Conservation (phyloP, 2,797 vertebrate genomes). For the Enteromius radiatus region DNA sequence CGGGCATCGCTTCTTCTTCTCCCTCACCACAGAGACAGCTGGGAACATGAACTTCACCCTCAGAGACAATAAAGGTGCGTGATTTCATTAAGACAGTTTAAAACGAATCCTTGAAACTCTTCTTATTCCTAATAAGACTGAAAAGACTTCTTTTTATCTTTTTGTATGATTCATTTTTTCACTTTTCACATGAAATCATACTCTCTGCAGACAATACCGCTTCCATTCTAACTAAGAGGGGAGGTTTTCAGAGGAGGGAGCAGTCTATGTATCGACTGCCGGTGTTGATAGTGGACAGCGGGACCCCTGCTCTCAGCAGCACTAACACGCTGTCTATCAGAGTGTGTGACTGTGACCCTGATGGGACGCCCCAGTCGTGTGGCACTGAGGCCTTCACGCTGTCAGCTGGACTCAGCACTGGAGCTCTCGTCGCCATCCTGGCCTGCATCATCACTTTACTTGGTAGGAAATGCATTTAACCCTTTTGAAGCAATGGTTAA, state of each 20-base stretch:
- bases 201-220: constrained; percentile 83
- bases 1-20: constrained; percentile 90
- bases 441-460: constrained; percentile 86
- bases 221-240: constrained; percentile 81
- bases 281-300: constrained; percentile 87
- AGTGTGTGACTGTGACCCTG: constrained; percentile 85
- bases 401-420: constrained; percentile 86
- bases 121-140: background rate
- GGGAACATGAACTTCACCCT: constrained; percentile 88
- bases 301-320: constrained; percentile 85
- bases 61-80: constrained; percentile 86
- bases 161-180: constrained; percentile 7
- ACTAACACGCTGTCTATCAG: constrained; percentile 88
- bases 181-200: background rate
- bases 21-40: constrained; percentile 78
- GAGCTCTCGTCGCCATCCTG: constrained; percentile 85
- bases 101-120: background rate
- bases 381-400: constrained; percentile 85
- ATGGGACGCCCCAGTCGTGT: constrained; percentile 84
- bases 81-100: constrained; percentile 34
- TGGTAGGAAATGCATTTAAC: constrained; percentile 70
- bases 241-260: constrained; percentile 84
- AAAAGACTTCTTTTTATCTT: background rate
- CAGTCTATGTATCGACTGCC: constrained; percentile 86
- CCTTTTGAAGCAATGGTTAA: background rate